phyloP scores from a whole-genome alignment of 1,140 invertebrate species.

The Homarus americanus region DNA sequence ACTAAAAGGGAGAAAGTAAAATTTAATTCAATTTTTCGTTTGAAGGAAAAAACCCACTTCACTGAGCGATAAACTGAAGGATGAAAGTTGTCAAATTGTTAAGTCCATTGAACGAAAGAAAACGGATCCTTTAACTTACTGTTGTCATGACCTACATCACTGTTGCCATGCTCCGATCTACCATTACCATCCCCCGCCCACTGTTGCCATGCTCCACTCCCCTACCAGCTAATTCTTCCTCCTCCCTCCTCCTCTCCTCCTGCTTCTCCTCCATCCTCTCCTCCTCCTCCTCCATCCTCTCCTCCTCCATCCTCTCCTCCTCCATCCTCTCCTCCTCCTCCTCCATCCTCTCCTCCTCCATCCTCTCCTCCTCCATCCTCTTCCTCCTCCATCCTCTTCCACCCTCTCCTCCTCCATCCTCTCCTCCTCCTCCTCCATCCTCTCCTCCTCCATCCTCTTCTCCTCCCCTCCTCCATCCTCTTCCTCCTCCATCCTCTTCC shows the following conservation, averaged over 20 bases:
- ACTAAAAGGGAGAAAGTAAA: too few species aligned
- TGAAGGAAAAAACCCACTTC: too few species aligned
- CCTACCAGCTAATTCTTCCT: background rate
- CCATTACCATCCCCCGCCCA: too few species aligned
- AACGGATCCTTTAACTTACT: too few species aligned
- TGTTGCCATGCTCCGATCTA: too few species aligned
- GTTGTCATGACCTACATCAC: too few species aligned
- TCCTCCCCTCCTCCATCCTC: background rate
- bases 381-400: background rate
- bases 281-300: background rate
- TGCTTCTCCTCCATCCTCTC: background rate
- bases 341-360: background rate
- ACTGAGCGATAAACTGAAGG: too few species aligned
- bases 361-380: background rate
- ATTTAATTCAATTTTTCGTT: too few species aligned
- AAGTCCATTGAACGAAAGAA: too few species aligned
- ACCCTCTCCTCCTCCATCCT: too few species aligned
- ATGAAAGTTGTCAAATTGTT: too few species aligned
- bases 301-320: background rate
- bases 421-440: background rate
- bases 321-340: background rate
- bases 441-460: background rate
- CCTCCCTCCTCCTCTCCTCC: background rate
- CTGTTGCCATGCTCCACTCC: background rate
- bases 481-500: background rate